phyloP scores from a whole-genome alignment of 2,113 vertebrate genomes.

The Progne subis region DNA sequence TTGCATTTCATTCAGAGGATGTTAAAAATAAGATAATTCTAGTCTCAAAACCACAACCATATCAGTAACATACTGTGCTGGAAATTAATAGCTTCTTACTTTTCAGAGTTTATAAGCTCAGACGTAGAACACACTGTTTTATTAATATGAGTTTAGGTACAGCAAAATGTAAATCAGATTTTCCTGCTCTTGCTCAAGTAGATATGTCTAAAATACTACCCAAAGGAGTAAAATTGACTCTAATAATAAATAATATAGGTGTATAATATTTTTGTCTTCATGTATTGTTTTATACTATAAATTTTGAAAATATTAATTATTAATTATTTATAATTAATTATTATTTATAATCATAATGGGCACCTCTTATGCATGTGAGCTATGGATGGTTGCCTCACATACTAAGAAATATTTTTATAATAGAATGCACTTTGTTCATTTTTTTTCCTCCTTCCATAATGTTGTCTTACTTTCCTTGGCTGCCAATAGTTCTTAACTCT shows the following conservation, averaged over 20 bases:
- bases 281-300: neutral
- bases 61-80: neutral
- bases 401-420: neutral
- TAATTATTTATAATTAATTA: neutral
- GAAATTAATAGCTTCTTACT: neutral
- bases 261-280: neutral
- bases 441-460: neutral
- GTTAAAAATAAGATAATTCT: neutral
- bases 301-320: neutral
- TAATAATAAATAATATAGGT: neutral
- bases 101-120: neutral
- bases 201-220: neutral
- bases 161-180: neutral
- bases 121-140: neutral
- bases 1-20: neutral
- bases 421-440: accelerated
- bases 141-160: neutral
- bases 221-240: neutral
- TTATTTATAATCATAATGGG: neutral
- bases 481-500: neutral
- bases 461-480: neutral
- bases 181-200: neutral
- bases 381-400: neutral
- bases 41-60: neutral
- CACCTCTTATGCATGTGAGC: neutral